Evolutionary conservation across 1,140 invertebrate species (phyloP).

Genomic region (Harpegnathos saltator): DNA sequence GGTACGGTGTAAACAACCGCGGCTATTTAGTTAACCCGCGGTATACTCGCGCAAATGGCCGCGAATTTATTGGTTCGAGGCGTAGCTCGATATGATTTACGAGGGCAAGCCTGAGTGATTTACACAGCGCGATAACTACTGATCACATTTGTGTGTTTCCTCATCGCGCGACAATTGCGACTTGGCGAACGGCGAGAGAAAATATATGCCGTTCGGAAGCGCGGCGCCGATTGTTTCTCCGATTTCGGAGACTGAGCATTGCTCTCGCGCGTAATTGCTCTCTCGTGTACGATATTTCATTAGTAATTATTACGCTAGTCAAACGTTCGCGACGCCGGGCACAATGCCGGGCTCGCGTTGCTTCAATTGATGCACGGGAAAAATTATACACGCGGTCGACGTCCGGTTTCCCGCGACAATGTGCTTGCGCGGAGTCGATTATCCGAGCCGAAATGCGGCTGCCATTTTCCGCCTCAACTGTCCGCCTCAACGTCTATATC

Average conservation of each 20-base stretch:
- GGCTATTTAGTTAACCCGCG: conserved; percentile 51
- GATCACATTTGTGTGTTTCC: conserved; percentile 57
- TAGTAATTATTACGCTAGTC: not conserved
- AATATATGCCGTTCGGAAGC: conserved; percentile 15
- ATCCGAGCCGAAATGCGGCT: no score
- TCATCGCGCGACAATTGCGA: conserved; percentile 52
- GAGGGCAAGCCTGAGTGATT: conserved; percentile 43
- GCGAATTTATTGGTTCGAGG: conserved; percentile 54
- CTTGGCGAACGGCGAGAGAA: conserved; percentile 26
- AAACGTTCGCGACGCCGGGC: no score
- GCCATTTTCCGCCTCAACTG: no score
- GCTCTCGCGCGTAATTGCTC: not conserved
- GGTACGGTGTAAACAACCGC: conserved; percentile 48
- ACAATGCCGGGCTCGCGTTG: no score
- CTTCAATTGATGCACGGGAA: no score
- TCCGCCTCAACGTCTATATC: no score
- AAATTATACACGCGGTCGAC: no score
- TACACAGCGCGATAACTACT: conserved; percentile 57
- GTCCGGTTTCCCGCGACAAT: no score
- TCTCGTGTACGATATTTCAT: not conserved
- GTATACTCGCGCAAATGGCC: conserved; percentile 41
- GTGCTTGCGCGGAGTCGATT: no score
- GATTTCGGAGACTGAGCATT: conserved; percentile 27
- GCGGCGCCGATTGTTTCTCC: conserved; percentile 26
- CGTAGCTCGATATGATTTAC: conserved; percentile 55